Conservation (phyloP, 2,113 vertebrate species). For the Oryzias woworae region DNA sequence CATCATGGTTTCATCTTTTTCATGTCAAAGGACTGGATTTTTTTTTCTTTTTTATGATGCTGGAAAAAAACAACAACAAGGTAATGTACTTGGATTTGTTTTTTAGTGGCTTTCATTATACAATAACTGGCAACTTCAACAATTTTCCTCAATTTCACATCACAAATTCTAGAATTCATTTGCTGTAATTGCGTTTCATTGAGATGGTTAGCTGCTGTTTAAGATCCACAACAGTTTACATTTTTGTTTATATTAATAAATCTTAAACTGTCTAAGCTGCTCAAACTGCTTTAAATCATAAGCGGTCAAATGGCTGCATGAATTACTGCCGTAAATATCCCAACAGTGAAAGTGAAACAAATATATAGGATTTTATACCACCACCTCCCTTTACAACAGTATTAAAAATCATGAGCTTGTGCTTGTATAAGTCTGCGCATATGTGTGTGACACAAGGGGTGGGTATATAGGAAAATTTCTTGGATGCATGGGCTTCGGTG, state of each 20-base stretch:
- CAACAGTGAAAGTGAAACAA: slow-evolving; percentile 27
- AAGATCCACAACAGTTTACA: not conserved
- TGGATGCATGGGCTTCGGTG: slow-evolving; percentile 76
- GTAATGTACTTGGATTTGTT: too few relatives aligned
- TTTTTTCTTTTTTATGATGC: too few relatives aligned
- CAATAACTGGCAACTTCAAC: slow-evolving; percentile 1
- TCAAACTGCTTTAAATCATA: slow-evolving; percentile 16
- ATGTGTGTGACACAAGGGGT: slow-evolving; percentile 46
- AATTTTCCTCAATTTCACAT: not conserved
- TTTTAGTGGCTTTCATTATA: too few relatives aligned
- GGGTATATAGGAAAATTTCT: slow-evolving; percentile 70
- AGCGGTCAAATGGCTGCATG: slow-evolving; percentile 15
- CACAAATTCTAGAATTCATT: not conserved
- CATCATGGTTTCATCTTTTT: slow-evolving; percentile 14
- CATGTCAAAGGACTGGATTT: not conserved
- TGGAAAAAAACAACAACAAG: too few relatives aligned
- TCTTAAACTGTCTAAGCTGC: not conserved
- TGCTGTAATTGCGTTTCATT: not conserved
- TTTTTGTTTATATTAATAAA: not conserved
- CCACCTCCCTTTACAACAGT: slow-evolving; percentile 46
- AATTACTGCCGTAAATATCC: slow-evolving; percentile 35
- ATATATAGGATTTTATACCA: slow-evolving; percentile 48
- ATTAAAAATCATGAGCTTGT: slow-evolving; percentile 61
- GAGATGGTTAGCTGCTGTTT: not conserved
- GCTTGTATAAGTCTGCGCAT: slow-evolving; percentile 31